phyloP scores from a whole-genome alignment of 2,888 invertebrate genomes.

The Acronicta aceris region DNA sequence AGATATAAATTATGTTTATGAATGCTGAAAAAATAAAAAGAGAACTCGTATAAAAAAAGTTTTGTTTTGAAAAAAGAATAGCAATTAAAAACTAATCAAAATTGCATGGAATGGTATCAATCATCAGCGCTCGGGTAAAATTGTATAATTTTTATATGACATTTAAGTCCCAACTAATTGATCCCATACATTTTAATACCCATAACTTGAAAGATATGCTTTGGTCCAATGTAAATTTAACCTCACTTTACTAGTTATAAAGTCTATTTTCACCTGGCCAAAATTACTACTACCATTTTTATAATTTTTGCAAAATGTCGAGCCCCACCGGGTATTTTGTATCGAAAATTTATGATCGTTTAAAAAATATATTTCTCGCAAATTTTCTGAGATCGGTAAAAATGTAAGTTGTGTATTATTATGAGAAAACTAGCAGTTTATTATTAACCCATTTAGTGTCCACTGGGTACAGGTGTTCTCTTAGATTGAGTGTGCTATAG shows the following conservation, averaged over 20 bases:
- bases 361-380: conserved; percentile 32
- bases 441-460: too few relatives aligned
- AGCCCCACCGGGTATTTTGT: conserved; percentile 24
- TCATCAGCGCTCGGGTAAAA: conserved; percentile 53
- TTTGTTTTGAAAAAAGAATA: conserved; percentile 21
- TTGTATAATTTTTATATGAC: conserved; percentile 69
- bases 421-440: neutral
- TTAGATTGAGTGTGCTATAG: too few relatives aligned
- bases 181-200: conserved; percentile 73
- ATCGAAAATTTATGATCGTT: conserved; percentile 33
- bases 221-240: conserved; percentile 17
- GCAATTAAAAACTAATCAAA: conserved; percentile 53
- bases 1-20: too few relatives aligned
- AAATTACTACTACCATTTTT: conserved; percentile 30
- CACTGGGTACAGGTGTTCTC: too few relatives aligned
- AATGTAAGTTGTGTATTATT: neutral
- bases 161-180: conserved; percentile 71
- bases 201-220: conserved; percentile 27
- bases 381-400: conserved; percentile 13
- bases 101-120: conserved; percentile 60
- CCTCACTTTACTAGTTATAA: neutral
- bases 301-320: conserved; percentile 43
- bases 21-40: conserved; percentile 17
- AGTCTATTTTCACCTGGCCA: conserved; percentile 17
- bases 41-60: conserved; percentile 17